These are phyloP conservation scores for Amniataba percoides DNA, from an alignment of 2,797 vertebrate species.

Conservation along the genomic window DNA sequence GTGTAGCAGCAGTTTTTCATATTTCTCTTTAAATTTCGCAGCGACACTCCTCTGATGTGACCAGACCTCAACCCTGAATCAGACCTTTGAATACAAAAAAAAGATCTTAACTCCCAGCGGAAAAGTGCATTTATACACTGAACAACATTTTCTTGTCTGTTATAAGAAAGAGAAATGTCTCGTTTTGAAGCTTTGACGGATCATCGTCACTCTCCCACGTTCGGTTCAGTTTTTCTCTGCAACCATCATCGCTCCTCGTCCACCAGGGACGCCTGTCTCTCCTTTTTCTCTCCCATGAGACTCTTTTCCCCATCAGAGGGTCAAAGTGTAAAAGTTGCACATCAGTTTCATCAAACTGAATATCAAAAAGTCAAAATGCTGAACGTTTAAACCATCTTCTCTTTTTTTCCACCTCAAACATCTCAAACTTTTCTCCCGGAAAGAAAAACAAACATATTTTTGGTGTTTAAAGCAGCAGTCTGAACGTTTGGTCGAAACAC, in stretches of 20 bases:
- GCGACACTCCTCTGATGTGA: not conserved
- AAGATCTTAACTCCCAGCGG: not conserved
- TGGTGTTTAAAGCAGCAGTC: not conserved
- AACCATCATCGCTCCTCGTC: not conserved
- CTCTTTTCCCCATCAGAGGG: not conserved
- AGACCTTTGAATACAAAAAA: not conserved
- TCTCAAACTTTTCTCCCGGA: not conserved
- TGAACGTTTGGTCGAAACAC: not conserved
- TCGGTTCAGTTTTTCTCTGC: not conserved
- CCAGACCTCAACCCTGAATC: not conserved
- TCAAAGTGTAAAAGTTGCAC: not conserved
- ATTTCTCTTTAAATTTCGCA: not conserved
- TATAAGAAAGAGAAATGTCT: not conserved
- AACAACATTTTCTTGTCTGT: not conserved
- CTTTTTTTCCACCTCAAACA: not conserved
- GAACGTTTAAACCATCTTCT: not conserved
- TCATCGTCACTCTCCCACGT: no score
- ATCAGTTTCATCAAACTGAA: not conserved
- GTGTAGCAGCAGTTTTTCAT: no score
- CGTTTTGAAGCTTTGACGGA: not conserved
- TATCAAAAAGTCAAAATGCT: not conserved
- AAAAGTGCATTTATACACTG: constrained; percentile 1
- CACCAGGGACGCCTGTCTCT: not conserved
- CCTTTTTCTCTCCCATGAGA: not conserved
- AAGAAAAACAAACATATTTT: not conserved